Evolutionary conservation across 2,113 vertebrate species (phyloP), one percentile per base, ranked within the genome.

Genomic region (Girardinichthys multiradiatus): DNA sequence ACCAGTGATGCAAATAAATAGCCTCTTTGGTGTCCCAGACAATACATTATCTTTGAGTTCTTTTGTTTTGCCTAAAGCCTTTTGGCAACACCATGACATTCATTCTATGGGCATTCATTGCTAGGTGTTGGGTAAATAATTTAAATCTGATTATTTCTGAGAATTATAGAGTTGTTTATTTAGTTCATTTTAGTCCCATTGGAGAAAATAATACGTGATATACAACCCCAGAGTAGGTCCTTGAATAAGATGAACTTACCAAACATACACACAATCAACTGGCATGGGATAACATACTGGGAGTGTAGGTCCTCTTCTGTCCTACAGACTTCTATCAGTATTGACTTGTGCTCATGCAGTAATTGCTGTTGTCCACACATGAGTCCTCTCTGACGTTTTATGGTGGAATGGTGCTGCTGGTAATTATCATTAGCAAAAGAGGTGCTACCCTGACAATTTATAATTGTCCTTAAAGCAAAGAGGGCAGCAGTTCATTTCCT

Each of bases 321-420:
- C 80, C 72, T 57, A 71, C 11, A 76, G 73, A 33, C 71, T 68
- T 62, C 64, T 67, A 37, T 78, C 69, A 51, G 72, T 93, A 94
- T 93, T 92, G 93, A 94, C 86, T 64, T 30, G 68, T 31, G 70
- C 88, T 93, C 91, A 92, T 92, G 82, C 82, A 87, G 88, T 94
- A 92, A 93, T 93, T 92, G 93, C 88, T 81, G 87, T 37, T 86
- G 85, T 86, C 86, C 79, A 81, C 76, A 70, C 68, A 64, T 74
- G 76, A 85, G 83, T 87, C 78, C 78, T 74, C 79, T 69, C 71
- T 26, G 77, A 89, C 90, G 90, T 86, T 93, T 94, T 92, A 94
- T 93, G 89, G 88, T 51, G 57, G 80, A 83, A 86, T 90, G 76
- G 74, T 57, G 70, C 70, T 64, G 82, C 71, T 62, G 80, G 90